Percentiles rank a stretch among this genome's conserved stretches.
Conservation (phyloP, 2,113 vertebrate genomes). For the Ptychochromis oligacanthus region DNA sequence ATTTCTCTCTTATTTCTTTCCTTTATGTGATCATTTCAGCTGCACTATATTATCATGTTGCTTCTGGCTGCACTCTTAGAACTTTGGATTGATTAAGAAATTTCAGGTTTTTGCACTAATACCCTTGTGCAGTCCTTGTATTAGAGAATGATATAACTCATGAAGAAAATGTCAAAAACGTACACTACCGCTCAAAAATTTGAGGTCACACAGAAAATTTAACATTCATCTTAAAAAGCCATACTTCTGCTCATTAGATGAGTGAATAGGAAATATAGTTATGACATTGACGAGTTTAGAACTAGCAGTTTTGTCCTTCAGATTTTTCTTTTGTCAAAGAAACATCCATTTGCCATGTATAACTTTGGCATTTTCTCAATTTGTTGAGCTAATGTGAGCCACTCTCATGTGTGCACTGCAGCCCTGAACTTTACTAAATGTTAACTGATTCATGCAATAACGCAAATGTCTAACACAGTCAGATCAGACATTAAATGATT, state of each 20-base stretch:
- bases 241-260: not conserved
- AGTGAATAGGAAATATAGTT: not conserved
- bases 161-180: not conserved
- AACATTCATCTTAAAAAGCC: not conserved
- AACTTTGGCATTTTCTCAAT: no score
- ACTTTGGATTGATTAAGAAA: slow-evolving; percentile 4
- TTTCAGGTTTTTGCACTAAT: not conserved
- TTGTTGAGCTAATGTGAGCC: no score
- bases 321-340: not conserved
- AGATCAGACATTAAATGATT: not conserved
- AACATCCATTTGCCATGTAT: no score
- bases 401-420: no score
- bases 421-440: not conserved
- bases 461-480: not conserved
- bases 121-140: not conserved
- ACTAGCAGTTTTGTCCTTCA: not conserved
- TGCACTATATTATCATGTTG: not conserved
- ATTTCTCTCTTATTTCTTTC: not conserved
- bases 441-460: not conserved
- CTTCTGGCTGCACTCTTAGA: not conserved
- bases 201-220: no score
- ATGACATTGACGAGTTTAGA: not conserved
- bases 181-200: not conserved
- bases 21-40: not conserved
- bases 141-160: not conserved